phyloP scores from a whole-genome alignment of 2,113 vertebrate genomes.

The Cyprinodon tularosa region DNA sequence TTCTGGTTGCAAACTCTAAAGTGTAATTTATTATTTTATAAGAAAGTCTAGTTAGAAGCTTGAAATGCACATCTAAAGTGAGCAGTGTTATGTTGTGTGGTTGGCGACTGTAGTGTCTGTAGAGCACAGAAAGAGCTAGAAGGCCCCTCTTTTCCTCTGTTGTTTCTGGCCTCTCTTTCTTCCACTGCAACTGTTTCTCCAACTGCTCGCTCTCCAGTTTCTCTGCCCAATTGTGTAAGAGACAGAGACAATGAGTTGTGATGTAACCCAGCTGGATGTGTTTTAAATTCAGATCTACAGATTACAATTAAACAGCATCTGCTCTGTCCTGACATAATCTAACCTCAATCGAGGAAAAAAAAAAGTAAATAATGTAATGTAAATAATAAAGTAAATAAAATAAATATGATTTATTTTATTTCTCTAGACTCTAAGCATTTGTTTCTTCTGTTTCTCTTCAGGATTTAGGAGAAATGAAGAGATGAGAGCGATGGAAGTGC shows the following conservation, averaged over 20 bases:
- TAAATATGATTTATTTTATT: background rate
- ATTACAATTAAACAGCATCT: conserved; percentile 46
- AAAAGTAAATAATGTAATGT: background rate
- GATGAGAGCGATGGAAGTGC: conserved; percentile 98
- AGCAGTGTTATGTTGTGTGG: background rate
- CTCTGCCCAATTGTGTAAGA: background rate
- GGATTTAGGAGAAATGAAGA: conserved; percentile 97
- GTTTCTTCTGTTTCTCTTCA: conserved; percentile 50
- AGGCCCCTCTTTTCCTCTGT: background rate
- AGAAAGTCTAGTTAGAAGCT: background rate
- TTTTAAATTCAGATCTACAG: background rate
- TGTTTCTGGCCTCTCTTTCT: conserved; percentile 39
- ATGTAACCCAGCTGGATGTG: conserved; percentile 4
- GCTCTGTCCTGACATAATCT: conserved; percentile 35
- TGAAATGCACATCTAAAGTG: background rate
- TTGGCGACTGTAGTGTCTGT: background rate
- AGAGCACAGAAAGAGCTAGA: background rate
- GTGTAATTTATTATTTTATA: background rate
- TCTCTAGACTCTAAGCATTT: background rate
- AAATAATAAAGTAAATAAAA: background rate
- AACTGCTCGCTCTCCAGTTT: conserved; percentile 22
- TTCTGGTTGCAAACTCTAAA: background rate
- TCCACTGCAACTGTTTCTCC: conserved; percentile 35
- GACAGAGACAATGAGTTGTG: background rate
- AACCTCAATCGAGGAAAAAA: conserved; percentile 2